Conservation (phyloP, 2,113 vertebrate genomes). For the Sula dactylatra region DNA sequence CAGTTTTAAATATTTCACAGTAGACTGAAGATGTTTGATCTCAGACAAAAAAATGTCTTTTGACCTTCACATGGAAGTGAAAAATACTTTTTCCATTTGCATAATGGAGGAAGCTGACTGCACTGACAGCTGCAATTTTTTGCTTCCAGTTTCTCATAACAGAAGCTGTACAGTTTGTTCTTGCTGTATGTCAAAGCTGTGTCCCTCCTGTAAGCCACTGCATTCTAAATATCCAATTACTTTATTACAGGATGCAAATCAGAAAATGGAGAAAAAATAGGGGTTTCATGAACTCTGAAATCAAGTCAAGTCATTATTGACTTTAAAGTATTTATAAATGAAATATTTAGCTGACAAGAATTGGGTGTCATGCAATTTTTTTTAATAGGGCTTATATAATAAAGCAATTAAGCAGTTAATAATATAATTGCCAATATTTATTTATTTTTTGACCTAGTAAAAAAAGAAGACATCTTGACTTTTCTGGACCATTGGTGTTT, state of each 20-base stretch:
- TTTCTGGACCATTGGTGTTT: neutral
- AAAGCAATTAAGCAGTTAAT: neutral
- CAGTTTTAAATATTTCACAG: neutral
- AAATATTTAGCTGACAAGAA: neutral
- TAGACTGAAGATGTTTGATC: neutral
- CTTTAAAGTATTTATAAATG: slow-evolving; percentile 44
- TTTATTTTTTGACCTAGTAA: neutral
- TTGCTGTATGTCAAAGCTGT: neutral
- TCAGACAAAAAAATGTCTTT: neutral
- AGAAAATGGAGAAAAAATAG: neutral
- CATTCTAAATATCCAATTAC: slow-evolving; percentile 12
- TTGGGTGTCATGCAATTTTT: neutral
- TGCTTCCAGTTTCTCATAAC: neutral
- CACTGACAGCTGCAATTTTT: slow-evolving; percentile 2
- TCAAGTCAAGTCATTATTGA: slow-evolving; percentile 34
- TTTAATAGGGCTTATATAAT: neutral
- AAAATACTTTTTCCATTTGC: neutral
- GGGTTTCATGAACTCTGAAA: slow-evolving; percentile 2
- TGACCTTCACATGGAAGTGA: neutral
- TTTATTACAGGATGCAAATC: neutral
- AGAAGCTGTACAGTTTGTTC: slow-evolving; percentile 2
- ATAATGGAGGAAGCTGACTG: neutral
- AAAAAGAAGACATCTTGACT: neutral
- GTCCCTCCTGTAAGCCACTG: neutral
- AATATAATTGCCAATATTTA: neutral